phyloP scores from a whole-genome alignment of 2,797 vertebrate species.

The Phrynocephalus guinanensis region DNA sequence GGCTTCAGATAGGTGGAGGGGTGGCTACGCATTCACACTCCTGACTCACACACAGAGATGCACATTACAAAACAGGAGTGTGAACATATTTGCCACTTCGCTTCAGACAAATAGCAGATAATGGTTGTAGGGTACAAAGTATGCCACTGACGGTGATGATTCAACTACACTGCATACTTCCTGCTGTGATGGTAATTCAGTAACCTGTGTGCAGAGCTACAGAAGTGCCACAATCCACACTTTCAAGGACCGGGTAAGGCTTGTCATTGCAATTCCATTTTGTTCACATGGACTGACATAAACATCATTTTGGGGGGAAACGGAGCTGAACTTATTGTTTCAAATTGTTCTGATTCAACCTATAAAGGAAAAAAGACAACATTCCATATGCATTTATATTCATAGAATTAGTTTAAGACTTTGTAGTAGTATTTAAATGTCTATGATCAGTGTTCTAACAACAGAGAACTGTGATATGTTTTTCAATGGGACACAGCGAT shows the following conservation, averaged over 20 bases:
- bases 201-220: neutral
- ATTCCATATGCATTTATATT: neutral
- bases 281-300: neutral
- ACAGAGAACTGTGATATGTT: neutral
- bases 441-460: neutral
- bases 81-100: neutral
- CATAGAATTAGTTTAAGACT: neutral
- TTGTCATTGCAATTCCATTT: neutral
- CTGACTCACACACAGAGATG: neutral
- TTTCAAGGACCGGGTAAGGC: neutral
- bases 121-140: neutral
- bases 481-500: no score
- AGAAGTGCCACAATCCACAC: neutral
- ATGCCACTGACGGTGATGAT: no score
- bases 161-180: neutral
- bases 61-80: neutral
- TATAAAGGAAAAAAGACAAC: neutral
- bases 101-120: neutral
- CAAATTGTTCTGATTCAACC: neutral
- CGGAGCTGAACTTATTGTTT: neutral
- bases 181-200: neutral
- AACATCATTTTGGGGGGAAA: neutral
- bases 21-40: no score
- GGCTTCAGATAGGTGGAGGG: neutral
- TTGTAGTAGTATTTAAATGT: conserved; percentile 4